These are phyloP conservation scores for Trialeurodes vaporariorum DNA, from an alignment of 1,140 invertebrate species.

Conservation along the genomic window DNA sequence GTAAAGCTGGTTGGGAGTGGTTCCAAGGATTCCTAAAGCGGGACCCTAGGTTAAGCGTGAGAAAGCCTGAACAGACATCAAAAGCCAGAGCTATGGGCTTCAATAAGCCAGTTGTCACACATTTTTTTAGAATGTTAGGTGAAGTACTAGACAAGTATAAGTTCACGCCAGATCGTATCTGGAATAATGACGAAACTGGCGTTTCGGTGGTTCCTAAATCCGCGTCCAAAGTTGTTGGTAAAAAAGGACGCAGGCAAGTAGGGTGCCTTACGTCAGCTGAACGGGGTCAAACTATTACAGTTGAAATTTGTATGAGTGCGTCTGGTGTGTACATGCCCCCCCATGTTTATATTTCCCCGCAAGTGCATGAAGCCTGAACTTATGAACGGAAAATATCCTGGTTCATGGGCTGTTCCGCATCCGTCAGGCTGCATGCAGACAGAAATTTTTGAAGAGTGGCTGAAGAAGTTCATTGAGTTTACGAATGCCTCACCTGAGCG, in stretches of 20 bases:
- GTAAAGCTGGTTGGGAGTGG: constrained; percentile 11
- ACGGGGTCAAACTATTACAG: constrained; percentile 35
- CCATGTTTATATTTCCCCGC: constrained; percentile 34
- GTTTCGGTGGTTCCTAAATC: constrained; percentile 35
- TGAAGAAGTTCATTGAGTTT: constrained; percentile 18
- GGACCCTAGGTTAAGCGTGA: constrained; percentile 1
- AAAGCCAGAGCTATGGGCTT: constrained; percentile 2
- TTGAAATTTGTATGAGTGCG: constrained; percentile 32
- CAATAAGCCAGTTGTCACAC: neutral
- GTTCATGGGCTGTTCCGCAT: constrained; percentile 20
- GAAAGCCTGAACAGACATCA: constrained; percentile 5
- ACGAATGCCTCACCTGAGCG: constrained; percentile 14
- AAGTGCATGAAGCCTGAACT: constrained; percentile 23
- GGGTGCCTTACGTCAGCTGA: constrained; percentile 35
- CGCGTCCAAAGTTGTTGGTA: constrained; percentile 34
- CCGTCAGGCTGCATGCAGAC: constrained; percentile 25
- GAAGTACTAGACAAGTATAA: constrained; percentile 16
- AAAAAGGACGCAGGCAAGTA: constrained; percentile 34
- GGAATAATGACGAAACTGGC: constrained; percentile 40
- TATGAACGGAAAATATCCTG: constrained; percentile 24
- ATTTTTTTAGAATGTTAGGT: constrained; percentile 8
- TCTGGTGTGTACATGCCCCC: constrained; percentile 34
- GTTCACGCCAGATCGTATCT: constrained; percentile 28
- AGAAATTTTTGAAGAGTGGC: constrained; percentile 25
- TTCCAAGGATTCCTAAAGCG: constrained; percentile 4